Evolutionary conservation across 2,888 invertebrate genomes (phyloP).

Genomic region (Agriopis marginaria): DNA sequence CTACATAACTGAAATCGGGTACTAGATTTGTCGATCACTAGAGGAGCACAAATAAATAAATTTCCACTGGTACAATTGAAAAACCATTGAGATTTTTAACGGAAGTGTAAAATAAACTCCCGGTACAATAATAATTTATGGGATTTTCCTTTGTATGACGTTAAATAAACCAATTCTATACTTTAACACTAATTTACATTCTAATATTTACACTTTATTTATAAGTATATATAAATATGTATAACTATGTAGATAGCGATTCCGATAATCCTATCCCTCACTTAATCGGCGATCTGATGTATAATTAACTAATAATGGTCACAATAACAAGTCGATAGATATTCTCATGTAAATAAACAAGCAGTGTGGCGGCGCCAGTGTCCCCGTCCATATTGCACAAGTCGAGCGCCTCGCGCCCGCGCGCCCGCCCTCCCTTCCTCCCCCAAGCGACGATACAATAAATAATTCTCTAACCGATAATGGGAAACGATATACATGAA

Average conservation of each 20-base stretch:
- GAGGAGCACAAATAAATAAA: constrained; percentile 80
- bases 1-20: constrained; percentile 57
- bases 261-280: constrained; percentile 81
- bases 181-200: constrained; percentile 83
- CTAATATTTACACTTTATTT: constrained; percentile 86
- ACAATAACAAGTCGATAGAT: constrained; percentile 85
- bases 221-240: constrained; percentile 86
- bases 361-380: constrained; percentile 73
- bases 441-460: constrained; percentile 78
- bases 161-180: constrained; percentile 86
- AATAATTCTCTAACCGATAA: constrained; percentile 83
- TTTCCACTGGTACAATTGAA: constrained; percentile 85
- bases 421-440: constrained; percentile 57
- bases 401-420: constrained; percentile 70
- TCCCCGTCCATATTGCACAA: constrained; percentile 79
- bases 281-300: constrained; percentile 81
- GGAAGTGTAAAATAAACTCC: constrained; percentile 82
- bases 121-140: constrained; percentile 86
- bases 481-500: constrained; percentile 72
- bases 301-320: constrained; percentile 86
- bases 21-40: constrained; percentile 63
- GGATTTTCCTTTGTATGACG: constrained; percentile 82
- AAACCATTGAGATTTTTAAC: constrained; percentile 86
- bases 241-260: constrained; percentile 82
- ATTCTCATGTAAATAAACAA: constrained; percentile 85